These are phyloP conservation scores for Eospalax fontanierii DNA, from an alignment of 2,797 vertebrate species.

Conservation along the genomic window DNA sequence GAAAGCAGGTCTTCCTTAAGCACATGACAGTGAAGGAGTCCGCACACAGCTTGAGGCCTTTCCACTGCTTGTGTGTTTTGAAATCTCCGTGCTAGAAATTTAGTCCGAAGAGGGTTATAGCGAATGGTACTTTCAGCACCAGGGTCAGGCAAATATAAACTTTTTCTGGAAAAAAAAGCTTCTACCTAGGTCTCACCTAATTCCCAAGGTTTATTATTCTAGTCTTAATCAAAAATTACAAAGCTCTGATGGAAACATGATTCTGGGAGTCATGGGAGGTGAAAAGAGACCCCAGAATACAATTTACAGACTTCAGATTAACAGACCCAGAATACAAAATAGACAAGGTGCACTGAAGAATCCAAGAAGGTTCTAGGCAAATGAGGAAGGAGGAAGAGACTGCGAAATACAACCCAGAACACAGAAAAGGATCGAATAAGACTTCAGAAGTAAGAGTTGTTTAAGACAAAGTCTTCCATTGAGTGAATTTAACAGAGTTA, in stretches of 20 bases:
- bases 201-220: slow-evolving; percentile 13
- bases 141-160: neutral
- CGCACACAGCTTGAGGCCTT: neutral
- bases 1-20: neutral
- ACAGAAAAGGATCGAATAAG: neutral
- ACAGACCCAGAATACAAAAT: slow-evolving; percentile 25
- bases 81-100: neutral
- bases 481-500: slow-evolving; percentile 4
- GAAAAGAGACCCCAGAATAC: neutral
- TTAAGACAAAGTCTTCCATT: neutral
- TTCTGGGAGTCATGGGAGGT: neutral
- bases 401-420: neutral
- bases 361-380: neutral
- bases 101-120: neutral
- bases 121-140: neutral
- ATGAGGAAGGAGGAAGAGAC: neutral
- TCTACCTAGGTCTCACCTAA: slow-evolving; percentile 1
- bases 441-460: neutral
- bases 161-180: neutral
- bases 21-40: neutral
- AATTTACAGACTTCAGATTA: neutral
- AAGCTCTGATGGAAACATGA: neutral
- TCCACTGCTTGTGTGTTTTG: neutral
- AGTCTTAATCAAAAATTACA: neutral
- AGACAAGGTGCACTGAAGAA: neutral